phyloP scores from a whole-genome alignment of 1,140 invertebrate genomes.

The Maniola jurtina region DNA sequence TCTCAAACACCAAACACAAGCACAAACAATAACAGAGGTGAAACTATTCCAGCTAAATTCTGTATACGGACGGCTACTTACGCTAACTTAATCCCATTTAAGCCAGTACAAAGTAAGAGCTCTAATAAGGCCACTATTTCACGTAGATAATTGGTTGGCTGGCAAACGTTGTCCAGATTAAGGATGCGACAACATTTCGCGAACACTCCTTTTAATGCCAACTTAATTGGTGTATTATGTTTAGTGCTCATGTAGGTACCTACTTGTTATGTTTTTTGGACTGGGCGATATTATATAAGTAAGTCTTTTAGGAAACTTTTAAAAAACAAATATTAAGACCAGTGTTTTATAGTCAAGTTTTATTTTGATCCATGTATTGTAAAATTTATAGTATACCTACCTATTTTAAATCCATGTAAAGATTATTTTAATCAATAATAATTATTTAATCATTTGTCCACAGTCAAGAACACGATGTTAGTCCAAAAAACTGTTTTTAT shows the following conservation, averaged over 20 bases:
- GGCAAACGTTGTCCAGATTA: conserved; percentile 49
- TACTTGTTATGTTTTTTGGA: background rate
- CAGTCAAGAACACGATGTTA: too few relatives aligned
- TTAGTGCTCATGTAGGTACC: background rate
- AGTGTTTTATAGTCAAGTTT: too few relatives aligned
- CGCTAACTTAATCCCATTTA: conserved; percentile 58
- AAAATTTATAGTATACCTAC: too few relatives aligned
- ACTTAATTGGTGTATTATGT: conserved; percentile 20
- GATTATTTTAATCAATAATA: too few relatives aligned
- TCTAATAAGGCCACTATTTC: conserved; percentile 68
- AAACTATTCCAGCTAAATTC: conserved; percentile 28
- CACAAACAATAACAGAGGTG: conserved; percentile 23
- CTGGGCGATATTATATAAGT: background rate
- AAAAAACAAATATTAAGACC: too few relatives aligned
- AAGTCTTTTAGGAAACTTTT: background rate
- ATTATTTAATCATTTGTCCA: too few relatives aligned
- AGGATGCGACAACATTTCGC: conserved; percentile 35
- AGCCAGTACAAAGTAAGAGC: conserved; percentile 64
- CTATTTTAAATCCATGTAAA: too few relatives aligned
- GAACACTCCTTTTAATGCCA: conserved; percentile 38
- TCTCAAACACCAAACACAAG: conserved; percentile 13
- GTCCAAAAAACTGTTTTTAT: too few relatives aligned
- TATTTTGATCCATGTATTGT: too few relatives aligned
- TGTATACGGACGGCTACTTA: conserved; percentile 49
- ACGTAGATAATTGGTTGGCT: conserved; percentile 69